Conservation (phyloP, 2,113 vertebrate genomes). For the Physeter macrocephalus region DNA sequence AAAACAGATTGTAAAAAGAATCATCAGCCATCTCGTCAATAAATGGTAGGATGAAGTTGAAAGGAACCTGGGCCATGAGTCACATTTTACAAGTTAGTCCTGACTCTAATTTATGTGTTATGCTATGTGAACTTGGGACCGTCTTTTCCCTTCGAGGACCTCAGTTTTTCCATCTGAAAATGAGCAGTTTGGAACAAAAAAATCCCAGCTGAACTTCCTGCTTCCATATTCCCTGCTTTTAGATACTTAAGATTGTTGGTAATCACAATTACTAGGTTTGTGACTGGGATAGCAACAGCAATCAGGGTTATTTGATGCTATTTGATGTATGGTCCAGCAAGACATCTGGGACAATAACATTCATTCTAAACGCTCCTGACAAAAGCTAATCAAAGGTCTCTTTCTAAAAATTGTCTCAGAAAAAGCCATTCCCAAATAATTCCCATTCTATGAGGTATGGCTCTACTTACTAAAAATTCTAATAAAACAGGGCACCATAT, state of each 20-base stretch:
- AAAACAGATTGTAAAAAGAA: background rate
- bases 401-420: background rate
- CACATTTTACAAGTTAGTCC: background rate
- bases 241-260: too few species aligned
- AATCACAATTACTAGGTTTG: background rate
- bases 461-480: background rate
- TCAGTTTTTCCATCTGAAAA: background rate
- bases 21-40: background rate
- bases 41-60: background rate
- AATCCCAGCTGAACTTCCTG: background rate
- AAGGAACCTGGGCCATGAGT: background rate
- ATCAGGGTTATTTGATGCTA: background rate
- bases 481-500: background rate
- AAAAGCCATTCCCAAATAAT: background rate
- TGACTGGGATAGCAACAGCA: background rate
- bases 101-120: background rate
- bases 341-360: background rate
- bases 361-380: background rate
- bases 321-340: background rate
- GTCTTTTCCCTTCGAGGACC: background rate
- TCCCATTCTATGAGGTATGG: background rate
- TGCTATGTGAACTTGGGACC: background rate
- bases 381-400: background rate
- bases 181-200: background rate
- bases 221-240: background rate